Base-by-base conservation (phyloP, 2,797 vertebrate genomes). In the Tolypeutes matacus region DNA sequence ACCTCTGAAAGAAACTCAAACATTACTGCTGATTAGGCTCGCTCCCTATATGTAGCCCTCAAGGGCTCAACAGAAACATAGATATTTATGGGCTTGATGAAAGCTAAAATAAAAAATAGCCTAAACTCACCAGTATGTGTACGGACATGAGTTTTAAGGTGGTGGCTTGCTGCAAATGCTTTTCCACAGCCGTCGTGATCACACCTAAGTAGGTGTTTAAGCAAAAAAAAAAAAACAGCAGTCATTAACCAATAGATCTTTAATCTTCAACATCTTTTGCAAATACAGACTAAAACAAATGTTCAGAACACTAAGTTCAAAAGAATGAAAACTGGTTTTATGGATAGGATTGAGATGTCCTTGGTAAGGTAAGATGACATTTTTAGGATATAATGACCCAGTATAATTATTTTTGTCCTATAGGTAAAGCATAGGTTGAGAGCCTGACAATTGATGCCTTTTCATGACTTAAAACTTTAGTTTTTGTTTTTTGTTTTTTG, bases 141-240 rank as follows among this genome's bases (percentile, higher is more conserved):
- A 97, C 99, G 99, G 97, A 99, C 99, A 3, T 99, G 99, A n/a
- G 99, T 99, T 99, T 99, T 99, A 96, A 99, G 99, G 98, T 99
- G 99, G 98, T 99, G 99, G 98, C 99, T 99, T 91, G 99, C 99
- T 97, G 99, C 99, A 98, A 99, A 99, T 83, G 99, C 99, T 98
- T 99, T 99, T 89, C 99, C 99, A 97, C 99, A 99, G 97, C 99
- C 99, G 93, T 99, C 99, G 6, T 99, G 99, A 97, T 99, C 99
- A 98, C 99, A 99, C 97, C 99, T 99, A 96, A 92, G 96, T 11
- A 58, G 88, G 91, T 89, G 88, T 96, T 82, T 21, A 94, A 80
- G 69, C 46, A 95, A 85, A 97, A 67, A 95, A 85, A 97, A 67
- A 94, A 78, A 96, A 93, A 91, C 1, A 88, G 70, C 12, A 84